Base-by-base conservation (phyloP, 2,797 vertebrate genomes). In the Lepilemur septentrionalis region DNA sequence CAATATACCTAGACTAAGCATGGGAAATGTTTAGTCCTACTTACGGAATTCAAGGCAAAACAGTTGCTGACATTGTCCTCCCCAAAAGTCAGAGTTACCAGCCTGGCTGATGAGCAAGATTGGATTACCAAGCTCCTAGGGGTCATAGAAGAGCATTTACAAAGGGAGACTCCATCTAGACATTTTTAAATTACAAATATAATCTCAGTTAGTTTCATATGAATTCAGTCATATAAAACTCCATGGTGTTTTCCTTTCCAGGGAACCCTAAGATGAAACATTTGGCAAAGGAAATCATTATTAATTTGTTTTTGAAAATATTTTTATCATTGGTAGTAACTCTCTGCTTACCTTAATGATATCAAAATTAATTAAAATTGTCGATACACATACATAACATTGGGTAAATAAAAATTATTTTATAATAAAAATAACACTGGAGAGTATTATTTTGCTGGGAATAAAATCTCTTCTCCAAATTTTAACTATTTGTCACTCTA, bases 211-310 rank as follows among this genome's bases (percentile, higher is more conserved):
- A 23, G 7, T 76, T 81, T 78, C 41, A 22, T 91, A 69, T 67
- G 32, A 81, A 57, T 92, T 57, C 48, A 93, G 32, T 92, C 70
- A 50, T 52, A 65, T 91, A 73, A 85, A 84, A 79, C 41, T 90
- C 38, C 32, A 57, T 32, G 4, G 2, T 72, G 11, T 12, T 87
- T 94, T 86, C 30, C 59, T 92, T 93, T 87, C 91, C 41, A 89
- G 46, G 41, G 25, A 94, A 59, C 32, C 5, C 46, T 89, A 32
- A 48, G 43, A 76, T 95, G 35, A 96, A 50, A 94, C n/a, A 50
- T 78, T 73, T 93, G 20, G 38, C n/a, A 94, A 94, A 96, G 55
- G 48, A 89, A 95, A 59, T 75, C 35, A 50, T 93, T 76, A 86
- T 70, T 94, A n/a, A 83, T 87, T 86, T 90, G 75, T 76, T 78